phyloP scores from a whole-genome alignment of 2,797 vertebrate genomes.

The Trachurus trachurus region DNA sequence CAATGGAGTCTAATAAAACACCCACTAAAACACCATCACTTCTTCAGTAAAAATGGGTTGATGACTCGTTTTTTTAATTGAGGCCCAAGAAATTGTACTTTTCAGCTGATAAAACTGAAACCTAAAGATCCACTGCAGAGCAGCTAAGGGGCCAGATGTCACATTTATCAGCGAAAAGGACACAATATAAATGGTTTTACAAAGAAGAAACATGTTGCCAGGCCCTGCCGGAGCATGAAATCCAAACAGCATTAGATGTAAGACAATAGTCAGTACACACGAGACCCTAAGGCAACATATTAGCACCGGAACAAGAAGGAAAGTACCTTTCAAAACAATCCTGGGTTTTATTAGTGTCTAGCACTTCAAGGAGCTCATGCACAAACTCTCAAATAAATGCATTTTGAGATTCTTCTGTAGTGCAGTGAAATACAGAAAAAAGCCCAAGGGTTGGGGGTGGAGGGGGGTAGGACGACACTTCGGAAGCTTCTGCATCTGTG shows the following conservation, averaged over 20 bases:
- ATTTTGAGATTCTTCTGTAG: constrained; percentile 61
- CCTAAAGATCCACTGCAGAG: constrained; percentile 41
- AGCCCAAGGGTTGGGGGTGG: constrained; percentile 48
- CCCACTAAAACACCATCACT: constrained; percentile 53
- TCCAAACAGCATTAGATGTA: constrained; percentile 73
- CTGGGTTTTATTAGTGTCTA: constrained; percentile 65
- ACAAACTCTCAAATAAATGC: constrained; percentile 63
- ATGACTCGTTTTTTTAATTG: constrained; percentile 60
- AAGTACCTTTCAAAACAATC: constrained; percentile 67
- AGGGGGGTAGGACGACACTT: constrained; percentile 20
- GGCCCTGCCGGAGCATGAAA: constrained; percentile 59
- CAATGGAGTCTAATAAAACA: constrained; percentile 48
- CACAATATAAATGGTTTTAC: constrained; percentile 42
- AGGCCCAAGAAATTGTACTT: constrained; percentile 43
- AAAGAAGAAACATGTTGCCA: constrained; percentile 48
- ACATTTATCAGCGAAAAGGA: constrained; percentile 33
- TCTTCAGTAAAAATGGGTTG: constrained; percentile 39
- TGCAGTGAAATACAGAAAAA: constrained; percentile 53
- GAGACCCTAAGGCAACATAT: constrained; percentile 68
- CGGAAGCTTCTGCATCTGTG: constrained; percentile 69
- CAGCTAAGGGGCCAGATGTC: constrained; percentile 41
- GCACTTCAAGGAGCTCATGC: constrained; percentile 59
- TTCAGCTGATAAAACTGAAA: constrained; percentile 47
- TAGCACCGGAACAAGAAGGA: constrained; percentile 60
- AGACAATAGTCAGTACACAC: constrained; percentile 68